These are phyloP conservation scores for Polia nebulosa DNA, from an alignment of 2,888 invertebrate species.

Conservation along the genomic window DNA sequence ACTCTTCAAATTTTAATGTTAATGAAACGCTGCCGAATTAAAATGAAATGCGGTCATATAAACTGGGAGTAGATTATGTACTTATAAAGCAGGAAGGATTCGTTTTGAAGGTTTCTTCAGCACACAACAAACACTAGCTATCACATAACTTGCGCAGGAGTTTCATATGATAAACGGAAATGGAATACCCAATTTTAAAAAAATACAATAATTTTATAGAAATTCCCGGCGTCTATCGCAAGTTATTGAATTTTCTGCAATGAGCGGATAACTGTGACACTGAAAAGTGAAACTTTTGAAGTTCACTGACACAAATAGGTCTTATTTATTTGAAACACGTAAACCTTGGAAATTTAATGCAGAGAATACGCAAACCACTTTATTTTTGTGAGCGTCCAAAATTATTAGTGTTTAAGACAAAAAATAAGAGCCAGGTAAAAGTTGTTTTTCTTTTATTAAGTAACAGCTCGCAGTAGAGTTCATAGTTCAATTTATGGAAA, in stretches of 20 bases:
- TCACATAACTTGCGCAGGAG: not conserved
- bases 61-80: too few species aligned
- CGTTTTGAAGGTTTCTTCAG: not conserved
- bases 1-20: conserved; percentile 52
- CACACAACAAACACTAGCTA: not conserved
- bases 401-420: not conserved
- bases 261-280: not conserved
- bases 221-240: not conserved
- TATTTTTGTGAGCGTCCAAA: not conserved
- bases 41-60: not conserved
- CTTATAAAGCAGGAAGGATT: too few species aligned
- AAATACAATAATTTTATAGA: not conserved
- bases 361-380: not conserved
- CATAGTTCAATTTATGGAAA: not conserved
- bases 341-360: not conserved
- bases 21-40: conserved; percentile 40
- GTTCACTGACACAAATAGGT: not conserved
- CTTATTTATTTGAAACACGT: not conserved
- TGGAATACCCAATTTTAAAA: not conserved
- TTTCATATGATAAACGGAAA: not conserved
- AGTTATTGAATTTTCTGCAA: not conserved
- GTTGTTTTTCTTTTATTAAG: not conserved
- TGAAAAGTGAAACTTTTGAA: not conserved
- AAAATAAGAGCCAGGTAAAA: too few species aligned
- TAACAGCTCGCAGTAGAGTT: not conserved